These are phyloP conservation scores for Pocillopora grandis DNA, from an alignment of 92 coral and sea anemone species.

Conservation along the genomic window DNA sequence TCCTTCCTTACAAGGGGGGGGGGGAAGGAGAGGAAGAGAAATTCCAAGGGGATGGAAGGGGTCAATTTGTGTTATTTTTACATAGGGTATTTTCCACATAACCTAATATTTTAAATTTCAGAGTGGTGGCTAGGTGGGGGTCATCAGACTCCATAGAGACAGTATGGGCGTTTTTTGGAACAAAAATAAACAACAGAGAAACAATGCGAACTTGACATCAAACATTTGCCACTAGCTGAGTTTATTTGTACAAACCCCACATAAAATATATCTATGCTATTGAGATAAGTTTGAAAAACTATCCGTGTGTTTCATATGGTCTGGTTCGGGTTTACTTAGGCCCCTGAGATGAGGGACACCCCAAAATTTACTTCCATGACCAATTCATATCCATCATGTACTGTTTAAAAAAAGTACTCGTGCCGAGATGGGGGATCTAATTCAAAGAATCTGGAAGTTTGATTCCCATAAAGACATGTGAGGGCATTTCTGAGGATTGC, in stretches of 20 bases:
- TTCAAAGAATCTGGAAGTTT: slow-evolving; percentile 35
- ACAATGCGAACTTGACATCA: not conserved
- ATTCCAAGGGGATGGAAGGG: not conserved
- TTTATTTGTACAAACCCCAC: not conserved
- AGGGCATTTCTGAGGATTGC: slow-evolving; percentile 46
- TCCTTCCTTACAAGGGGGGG: not conserved
- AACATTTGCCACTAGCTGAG: not conserved
- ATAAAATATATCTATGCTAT: not conserved
- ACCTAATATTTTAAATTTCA: not conserved
- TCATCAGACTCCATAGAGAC: not conserved
- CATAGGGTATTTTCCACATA: not conserved
- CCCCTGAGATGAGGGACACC: not conserved
- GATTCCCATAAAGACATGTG: slow-evolving; percentile 38
- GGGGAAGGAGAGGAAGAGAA: not conserved
- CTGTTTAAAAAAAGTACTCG: slow-evolving; percentile 34
- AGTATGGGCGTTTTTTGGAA: too few species aligned
- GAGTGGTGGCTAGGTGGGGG: not conserved
- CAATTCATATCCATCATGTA: slow-evolving; percentile 3
- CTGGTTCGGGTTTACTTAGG: not conserved
- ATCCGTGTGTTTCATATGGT: not conserved
- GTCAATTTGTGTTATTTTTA: not conserved
- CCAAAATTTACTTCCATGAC: not conserved
- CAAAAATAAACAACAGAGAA: not conserved
- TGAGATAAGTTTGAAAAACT: not conserved
- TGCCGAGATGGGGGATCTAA: slow-evolving; percentile 36